Evolutionary conservation across 2,888 invertebrate genomes (phyloP).

Genomic region (Folsomia candida): DNA sequence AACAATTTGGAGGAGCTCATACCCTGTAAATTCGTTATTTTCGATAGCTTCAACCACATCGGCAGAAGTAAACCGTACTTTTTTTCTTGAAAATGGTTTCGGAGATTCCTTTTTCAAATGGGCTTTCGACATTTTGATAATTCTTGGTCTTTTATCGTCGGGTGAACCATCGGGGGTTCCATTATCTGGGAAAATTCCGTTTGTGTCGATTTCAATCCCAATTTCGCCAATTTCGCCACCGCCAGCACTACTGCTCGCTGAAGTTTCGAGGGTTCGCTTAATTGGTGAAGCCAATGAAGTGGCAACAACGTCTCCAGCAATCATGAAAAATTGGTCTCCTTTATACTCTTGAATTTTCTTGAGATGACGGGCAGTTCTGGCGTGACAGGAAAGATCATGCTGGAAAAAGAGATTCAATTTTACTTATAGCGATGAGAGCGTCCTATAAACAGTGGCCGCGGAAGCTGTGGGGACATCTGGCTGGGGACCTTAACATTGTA

Average conservation of each 20-base stretch:
- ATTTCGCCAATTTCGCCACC: not conserved
- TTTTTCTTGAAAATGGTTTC: conserved; percentile 1
- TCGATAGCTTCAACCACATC: conserved; percentile 43
- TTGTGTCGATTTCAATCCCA: conserved; percentile 6
- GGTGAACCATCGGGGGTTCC: not conserved
- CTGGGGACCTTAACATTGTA: too few relatives aligned
- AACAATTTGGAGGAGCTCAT: conserved; percentile 44
- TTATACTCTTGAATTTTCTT: conserved; percentile 1
- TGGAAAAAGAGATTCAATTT: not conserved
- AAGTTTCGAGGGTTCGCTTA: not conserved
- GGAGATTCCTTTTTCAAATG: not conserved
- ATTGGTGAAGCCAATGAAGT: not conserved
- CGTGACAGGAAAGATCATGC: conserved; percentile 2
- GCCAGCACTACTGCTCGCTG: not conserved
- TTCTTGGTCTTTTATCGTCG: not conserved
- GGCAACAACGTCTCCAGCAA: conserved; percentile 1
- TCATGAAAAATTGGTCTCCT: not conserved
- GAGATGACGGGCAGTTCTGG: not conserved
- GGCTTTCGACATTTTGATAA: not conserved
- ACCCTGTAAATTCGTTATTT: conserved; percentile 42
- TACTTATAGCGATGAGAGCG: too few relatives aligned
- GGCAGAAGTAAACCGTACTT: conserved; percentile 30
- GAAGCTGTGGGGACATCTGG: too few relatives aligned
- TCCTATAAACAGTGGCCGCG: too few relatives aligned
- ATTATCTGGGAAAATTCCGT: not conserved